Base-by-base conservation (phyloP, 1,140 invertebrate genomes). In the Zophobas morio region DNA sequence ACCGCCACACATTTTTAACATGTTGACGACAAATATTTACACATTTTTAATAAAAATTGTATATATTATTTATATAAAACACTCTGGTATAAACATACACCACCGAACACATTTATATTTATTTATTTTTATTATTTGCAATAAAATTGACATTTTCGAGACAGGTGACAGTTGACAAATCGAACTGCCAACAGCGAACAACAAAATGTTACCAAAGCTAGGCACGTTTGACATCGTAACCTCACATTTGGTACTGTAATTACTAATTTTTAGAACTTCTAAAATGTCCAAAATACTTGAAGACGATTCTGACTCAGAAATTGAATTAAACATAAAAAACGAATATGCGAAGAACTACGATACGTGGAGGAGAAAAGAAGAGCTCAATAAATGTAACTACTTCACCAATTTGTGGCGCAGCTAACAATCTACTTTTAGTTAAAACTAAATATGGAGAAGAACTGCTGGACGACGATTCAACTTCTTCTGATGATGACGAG, bases 291-390 rank as follows among this genome's bases (percentile, higher is more conserved):
- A 78, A 70, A 54, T 84, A 49, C 89, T 89, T 77, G 88, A 87
- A 1, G 85, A 88, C 34, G 83, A 88, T 71, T 85, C 84, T 0
- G 88, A 89, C 42, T 84, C 88, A 8, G 87, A 89, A 35, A 81
- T 88, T 37, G 82, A 90, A 53, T 86, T 96, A 32, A 91, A 91
- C 82, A 92, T 93, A 56, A 94, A 96, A 85, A 90, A 91, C 82
- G 90, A 91, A 60, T 97, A 96, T 87, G 95, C 95, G 0, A 92
- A 93, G 80, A 92, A 91, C 82, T 97, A 97, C 83, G 90, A 96
- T 81, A 88, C 84, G 73, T 95, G 95, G 90, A 89, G 96, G 74
- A 89, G 93, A 81, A 96, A 95, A 83, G 96, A 97, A 87, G 93
- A 96, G 85, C 85, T 95, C 33, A 91, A 96, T 81, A 96, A 95